Evolutionary conservation across 2,113 vertebrate species (phyloP), one percentile per base, ranked within the genome.

Genomic region (Tamias sibiricus): DNA sequence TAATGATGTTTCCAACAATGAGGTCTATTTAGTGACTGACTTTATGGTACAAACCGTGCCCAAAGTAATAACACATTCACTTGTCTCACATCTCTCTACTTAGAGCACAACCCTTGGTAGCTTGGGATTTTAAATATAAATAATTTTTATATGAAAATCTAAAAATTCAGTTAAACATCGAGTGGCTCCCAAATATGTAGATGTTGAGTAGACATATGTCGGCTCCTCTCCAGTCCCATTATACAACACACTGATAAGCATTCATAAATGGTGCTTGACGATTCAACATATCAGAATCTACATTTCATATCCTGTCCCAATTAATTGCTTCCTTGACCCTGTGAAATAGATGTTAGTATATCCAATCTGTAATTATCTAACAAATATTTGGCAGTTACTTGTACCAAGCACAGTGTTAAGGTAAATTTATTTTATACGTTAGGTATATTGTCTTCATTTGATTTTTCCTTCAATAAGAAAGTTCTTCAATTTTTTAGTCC

Each of bases 41-140:
- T 93, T 91, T 81, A 83, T 20, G 64, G 62, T 86, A 62, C 42
- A 95, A 95, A 83, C 24, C 90, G 37, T 83, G 71, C 35, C 57
- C 37, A 57, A 54, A 71, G 59, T 37, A 83, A 93, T 42, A 85
- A 89, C 52, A 49, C 17, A 30, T 37, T 95, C 62, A 54, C 44
- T 85, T 82, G 40, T 42, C 44, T 97, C 66, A 87, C 52, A 69
- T 49, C 37, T 82, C 79, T 91, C 83, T 84, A 80, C 16, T 10
- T n/a, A 26, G 32, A 89, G 10, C 49, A 93, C 40, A 88, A 35
- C 8, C 87, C 47, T 83, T 57, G 2, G 3, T 47, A 82, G 37
- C 14, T 57, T 87, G 10, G 3, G 14, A 66, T 76, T 96, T 96
- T 80, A 59, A 88, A 42, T 26, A 74, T 81, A 76, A 90, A 74